Evolutionary conservation across 1,140 invertebrate species (phyloP), one percentile per base, ranked within the genome.

Genomic region (Rhagoletis pomonella): DNA sequence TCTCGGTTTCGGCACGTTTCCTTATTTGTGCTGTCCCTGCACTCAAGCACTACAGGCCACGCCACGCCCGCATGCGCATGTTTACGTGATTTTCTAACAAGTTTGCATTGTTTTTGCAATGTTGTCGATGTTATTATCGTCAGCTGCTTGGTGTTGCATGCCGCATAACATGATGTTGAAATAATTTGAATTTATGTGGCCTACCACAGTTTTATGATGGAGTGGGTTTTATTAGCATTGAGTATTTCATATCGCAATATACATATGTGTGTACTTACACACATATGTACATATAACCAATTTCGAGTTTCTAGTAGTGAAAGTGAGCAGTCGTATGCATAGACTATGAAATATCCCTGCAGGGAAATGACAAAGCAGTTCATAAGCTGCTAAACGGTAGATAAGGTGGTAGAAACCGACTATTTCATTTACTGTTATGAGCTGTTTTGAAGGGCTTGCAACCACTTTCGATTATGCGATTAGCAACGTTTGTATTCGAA

Each of bases 91-190:
- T 81, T 81, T 81, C 6, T 29, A 6, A 29, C 9, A 3, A 77
- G 19, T 77, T 77, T 77, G 73, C 47, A 77, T 77, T 50, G 55
- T 55, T 77, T 77, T 55, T 55, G 73, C n/a, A 81, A 9, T 47
- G 47, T 12, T 81, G n/a, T 19, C 17, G 47, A 17, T 29, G 19
- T 42, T 4, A n/a, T 55, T 81, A 47, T 19, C 19, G 73, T 81
- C 73, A 81, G n/a, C 73, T 81, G 47, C 55, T 81, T 81, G 6
- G 50, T 81, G 73, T 81, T 81, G 73, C 73, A 50, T 55, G 73
- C 50, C 73, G n/a, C 73, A 81, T 55, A 58, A 81, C 10, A 81
- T 81, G 44, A 55, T 42, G 73, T 81, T 50, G 50, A 50, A 81
- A 81, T 81, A 81, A 55, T 81, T 19, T 17, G 47, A 81, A 81